Conservation (phyloP, 2,888 invertebrate species). For the Himalopsyche japonica region DNA sequence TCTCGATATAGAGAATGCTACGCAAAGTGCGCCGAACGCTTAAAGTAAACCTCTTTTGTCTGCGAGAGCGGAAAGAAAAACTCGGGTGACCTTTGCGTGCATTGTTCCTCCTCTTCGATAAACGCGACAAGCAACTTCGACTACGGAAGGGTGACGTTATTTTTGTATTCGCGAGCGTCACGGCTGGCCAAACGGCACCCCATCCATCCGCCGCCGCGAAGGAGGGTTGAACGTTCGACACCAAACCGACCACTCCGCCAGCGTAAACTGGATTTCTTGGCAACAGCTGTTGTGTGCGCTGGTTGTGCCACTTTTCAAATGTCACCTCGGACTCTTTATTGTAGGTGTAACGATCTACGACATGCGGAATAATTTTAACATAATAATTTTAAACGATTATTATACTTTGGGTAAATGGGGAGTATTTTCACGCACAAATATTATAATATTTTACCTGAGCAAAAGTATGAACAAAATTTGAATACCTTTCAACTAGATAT, state of each 20-base stretch:
- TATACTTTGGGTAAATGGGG: no score
- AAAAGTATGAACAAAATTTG: no score
- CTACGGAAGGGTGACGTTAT: neutral
- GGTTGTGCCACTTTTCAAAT: neutral
- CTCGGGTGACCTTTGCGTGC: neutral
- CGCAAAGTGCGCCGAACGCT: neutral
- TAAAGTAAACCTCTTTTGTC: neutral
- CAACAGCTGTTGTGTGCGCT: neutral
- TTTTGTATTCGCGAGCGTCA: neutral
- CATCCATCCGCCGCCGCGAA: neutral
- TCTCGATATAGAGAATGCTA: no score
- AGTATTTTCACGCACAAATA: no score
- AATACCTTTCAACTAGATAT: no score
- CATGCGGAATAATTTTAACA: neutral
- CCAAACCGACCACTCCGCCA: neutral
- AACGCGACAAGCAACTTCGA: neutral
- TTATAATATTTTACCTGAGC: no score
- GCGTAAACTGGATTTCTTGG: neutral
- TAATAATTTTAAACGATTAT: no score
- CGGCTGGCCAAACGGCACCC: neutral
- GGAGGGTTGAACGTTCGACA: neutral
- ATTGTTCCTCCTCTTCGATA: neutral
- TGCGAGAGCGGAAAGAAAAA: neutral
- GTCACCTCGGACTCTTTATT: neutral
- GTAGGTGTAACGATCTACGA: neutral